Evolutionary conservation across 2,797 vertebrate species (phyloP).

Genomic region (Acomys russatus): DNA sequence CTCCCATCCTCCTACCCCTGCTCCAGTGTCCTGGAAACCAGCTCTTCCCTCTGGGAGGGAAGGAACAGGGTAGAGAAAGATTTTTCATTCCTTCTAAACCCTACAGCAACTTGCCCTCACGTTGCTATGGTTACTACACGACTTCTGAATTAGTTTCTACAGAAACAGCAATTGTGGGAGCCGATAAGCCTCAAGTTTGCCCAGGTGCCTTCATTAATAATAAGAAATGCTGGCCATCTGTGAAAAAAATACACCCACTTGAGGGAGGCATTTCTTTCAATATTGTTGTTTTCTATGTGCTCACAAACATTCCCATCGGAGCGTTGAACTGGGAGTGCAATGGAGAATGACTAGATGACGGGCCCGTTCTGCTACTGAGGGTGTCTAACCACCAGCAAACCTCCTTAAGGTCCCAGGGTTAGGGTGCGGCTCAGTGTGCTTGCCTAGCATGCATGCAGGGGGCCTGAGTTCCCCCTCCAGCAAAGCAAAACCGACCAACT

Average conservation of each 20-base stretch:
- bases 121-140: conserved; percentile 79
- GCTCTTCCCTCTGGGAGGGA: neutral
- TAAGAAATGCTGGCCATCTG: conserved; percentile 39
- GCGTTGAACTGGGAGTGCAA: neutral
- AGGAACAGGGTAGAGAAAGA: conserved; percentile 25
- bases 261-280: conserved; percentile 13
- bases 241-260: conserved; percentile 44
- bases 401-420: neutral
- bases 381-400: neutral
- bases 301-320: conserved; percentile 51
- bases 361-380: neutral
- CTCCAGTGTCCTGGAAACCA: conserved; percentile 30
- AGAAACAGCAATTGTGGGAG: conserved; percentile 67
- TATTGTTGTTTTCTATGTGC: conserved; percentile 14
- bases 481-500: neutral
- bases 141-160: conserved; percentile 78
- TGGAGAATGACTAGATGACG: neutral
- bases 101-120: conserved; percentile 41
- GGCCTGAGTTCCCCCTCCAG: neutral
- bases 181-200: conserved; percentile 31
- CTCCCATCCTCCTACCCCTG: no score
- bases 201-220: conserved; percentile 62
- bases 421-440: neutral
- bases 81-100: conserved; percentile 66
- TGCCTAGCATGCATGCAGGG: neutral